Conservation (phyloP, 64 coral and sea anemone genomes). For the Orbicella faveolata region DNA sequence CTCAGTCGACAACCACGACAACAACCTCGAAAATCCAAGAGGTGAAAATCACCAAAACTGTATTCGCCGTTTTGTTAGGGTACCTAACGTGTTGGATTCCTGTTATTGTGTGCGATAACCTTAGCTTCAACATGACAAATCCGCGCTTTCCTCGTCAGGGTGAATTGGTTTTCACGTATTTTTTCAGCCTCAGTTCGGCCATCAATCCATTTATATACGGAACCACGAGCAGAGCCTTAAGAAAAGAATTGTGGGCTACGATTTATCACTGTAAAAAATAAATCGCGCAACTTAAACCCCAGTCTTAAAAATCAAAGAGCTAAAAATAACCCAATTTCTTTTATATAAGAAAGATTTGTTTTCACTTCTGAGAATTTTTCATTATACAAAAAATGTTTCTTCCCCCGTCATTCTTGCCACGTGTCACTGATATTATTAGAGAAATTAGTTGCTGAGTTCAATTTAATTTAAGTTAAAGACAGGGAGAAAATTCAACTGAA, state of each 20-base stretch:
- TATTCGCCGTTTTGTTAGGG: constrained; percentile 3
- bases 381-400: no score
- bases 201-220: constrained; percentile 36
- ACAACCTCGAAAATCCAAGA: not conserved
- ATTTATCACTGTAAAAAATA: not conserved
- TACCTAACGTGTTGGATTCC: constrained; percentile 25
- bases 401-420: no score
- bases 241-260: not conserved
- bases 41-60: constrained; percentile 9
- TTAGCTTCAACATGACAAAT: constrained; percentile 23
- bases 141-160: constrained; percentile 29
- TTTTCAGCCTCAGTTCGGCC: constrained; percentile 1
- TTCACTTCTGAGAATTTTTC: no score
- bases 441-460: no score
- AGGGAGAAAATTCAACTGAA: no score
- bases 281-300: not conserved
- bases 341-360: no score
- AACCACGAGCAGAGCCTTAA: not conserved
- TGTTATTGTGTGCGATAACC: not conserved
- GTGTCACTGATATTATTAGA: no score
- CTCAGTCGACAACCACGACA: not conserved
- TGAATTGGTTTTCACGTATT: constrained; percentile 29
- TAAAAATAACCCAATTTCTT: no score
- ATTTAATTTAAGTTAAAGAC: no score
- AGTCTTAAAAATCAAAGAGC: no score